Evolutionary conservation across 1,140 invertebrate species (phyloP), one percentile per base, ranked within the genome.

Genomic region (Cotesia vestalis): DNA sequence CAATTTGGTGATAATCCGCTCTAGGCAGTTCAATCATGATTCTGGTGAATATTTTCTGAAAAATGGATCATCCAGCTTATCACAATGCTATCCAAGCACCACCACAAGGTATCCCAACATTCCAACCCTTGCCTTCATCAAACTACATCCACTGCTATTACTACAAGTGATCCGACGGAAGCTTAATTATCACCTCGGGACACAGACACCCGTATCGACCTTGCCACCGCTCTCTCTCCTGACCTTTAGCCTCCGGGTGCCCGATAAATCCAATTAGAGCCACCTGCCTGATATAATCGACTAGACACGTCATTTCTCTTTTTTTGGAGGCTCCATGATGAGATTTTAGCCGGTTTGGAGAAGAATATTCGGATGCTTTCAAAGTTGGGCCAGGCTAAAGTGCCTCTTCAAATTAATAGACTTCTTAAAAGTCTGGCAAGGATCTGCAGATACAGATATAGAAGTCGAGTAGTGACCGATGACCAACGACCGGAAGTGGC

Each of bases 401-500:
- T 46, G 40, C 40, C 40, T 46, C 40, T 46, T 46, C 40, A 46
- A 46, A 11, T 46, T 46, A 46, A 8, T 46, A 46, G 40, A 6
- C 40, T 46, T 46, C 11, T 34, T 9, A 64, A 40, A 20, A 27
- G 20, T 17, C 57, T 20, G 17, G 0, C 1, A 14, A 36, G n/a
- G 36, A 46, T 11, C 6, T 46, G 11, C 11, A 46, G 6, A 46
- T 46, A 46, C 11, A 6, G 6, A 46, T 46, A 46, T 46, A 46
- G 40, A 9, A 9, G 14, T 40, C 60, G 62, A 62, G 74, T 59
- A 64, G 64, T 27, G 66, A 77, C 64, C 67, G 61, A 75, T 75
- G 74, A 77, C 71, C 75, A 60, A 77, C 75, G 76, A 77, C 75
- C 75, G 64, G 62, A 72, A 76, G 59, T 72, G 52, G 17, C 40